These are phyloP conservation scores for Zaprionus lachaisei DNA, from an alignment of 1,140 invertebrate genomes.

Conservation along the genomic window DNA sequence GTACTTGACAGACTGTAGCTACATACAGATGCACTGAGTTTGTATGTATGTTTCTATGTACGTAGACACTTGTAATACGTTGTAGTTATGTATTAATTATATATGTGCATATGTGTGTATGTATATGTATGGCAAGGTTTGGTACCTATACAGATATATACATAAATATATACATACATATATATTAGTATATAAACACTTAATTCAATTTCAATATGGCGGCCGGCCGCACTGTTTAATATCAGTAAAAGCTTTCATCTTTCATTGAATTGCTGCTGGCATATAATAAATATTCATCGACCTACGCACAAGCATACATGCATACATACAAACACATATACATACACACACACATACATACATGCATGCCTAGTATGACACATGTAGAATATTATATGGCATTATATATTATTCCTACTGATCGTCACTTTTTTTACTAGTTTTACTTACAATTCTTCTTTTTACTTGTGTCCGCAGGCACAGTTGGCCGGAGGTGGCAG, in stretches of 20 bases:
- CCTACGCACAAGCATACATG: conserved; percentile 7
- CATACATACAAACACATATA: conserved; percentile 1
- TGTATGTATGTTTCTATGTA: conserved; percentile 1
- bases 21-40: background rate
- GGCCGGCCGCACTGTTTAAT: conserved; percentile 22
- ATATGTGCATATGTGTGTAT: background rate
- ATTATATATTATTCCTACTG: background rate
- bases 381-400: background rate
- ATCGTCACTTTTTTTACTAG: conserved; percentile 3
- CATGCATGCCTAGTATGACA: conserved; percentile 4
- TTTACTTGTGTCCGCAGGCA: conserved; percentile 58
- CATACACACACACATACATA: conserved; percentile 5
- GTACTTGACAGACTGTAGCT: too few species aligned
- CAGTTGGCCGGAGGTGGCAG: conserved; percentile 62
- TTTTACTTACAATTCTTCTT: conserved; percentile 62
- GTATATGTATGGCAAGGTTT: too few species aligned
- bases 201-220: conserved; percentile 67
- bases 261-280: conserved; percentile 4
- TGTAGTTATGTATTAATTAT: background rate
- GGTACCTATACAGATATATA: background rate
- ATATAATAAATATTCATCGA: conserved; percentile 15
- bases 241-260: conserved; percentile 31
- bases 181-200: conserved; percentile 1
- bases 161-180: background rate
- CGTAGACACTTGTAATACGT: background rate